Conservation (phyloP, 2,888 invertebrate species). For the Cinara cedri region DNA sequence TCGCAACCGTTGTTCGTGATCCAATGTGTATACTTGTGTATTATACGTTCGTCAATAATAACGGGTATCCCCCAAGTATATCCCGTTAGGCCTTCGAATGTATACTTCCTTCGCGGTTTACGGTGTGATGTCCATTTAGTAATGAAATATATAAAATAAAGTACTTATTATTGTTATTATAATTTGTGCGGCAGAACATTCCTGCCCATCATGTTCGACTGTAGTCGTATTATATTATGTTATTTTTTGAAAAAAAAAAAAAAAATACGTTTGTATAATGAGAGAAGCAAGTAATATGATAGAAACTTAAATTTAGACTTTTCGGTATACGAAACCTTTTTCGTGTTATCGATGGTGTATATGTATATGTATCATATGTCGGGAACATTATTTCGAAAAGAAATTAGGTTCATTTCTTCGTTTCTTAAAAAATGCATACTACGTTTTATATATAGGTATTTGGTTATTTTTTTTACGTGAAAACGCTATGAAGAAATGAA, state of each 20-base stretch:
- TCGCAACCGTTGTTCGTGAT: constrained; percentile 6
- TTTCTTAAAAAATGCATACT: no score
- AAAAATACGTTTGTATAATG: no score
- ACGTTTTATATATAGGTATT: no score
- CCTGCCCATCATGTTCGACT: constrained; percentile 7
- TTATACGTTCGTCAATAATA: not conserved
- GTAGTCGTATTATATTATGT: not conserved
- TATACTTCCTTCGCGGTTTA: constrained; percentile 16
- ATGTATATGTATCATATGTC: no score
- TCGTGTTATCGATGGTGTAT: no score
- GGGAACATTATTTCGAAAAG: no score
- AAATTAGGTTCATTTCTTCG: no score
- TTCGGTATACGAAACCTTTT: no score
- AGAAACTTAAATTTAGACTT: no score
- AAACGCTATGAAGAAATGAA: no score
- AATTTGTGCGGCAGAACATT: not conserved
- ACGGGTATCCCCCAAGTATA: constrained; percentile 17
- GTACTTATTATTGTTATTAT: constrained; percentile 22
- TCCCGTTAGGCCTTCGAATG: constrained; percentile 29
- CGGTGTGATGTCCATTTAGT: constrained; percentile 30
- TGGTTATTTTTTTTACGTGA: no score
- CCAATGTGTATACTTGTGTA: constrained; percentile 1
- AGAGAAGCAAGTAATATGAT: no score
- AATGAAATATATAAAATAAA: constrained; percentile 11
- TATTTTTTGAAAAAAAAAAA: not conserved